Conservation (phyloP, 2,113 vertebrate species). For the Pygoscelis antarcticus region DNA sequence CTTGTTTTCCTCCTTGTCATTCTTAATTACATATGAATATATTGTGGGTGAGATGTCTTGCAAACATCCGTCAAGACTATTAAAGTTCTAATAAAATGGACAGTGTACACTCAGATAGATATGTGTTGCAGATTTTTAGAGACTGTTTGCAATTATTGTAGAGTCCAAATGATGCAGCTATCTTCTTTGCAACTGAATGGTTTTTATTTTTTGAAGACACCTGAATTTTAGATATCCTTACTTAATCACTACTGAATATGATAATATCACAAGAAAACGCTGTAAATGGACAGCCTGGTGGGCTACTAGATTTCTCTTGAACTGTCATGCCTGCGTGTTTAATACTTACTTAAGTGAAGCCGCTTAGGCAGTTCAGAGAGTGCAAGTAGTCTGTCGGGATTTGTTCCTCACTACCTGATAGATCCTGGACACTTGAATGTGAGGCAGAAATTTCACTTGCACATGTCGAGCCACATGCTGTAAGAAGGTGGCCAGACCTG, state of each 20-base stretch:
- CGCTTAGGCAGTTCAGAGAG: background rate
- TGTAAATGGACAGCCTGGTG: background rate
- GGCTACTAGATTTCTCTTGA: background rate
- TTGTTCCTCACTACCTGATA: background rate
- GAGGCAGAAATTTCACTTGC: background rate
- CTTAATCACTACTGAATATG: background rate
- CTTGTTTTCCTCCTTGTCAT: constrained; percentile 31
- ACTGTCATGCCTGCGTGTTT: background rate
- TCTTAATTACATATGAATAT: background rate
- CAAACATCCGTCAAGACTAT: background rate
- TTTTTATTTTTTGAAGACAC: background rate
- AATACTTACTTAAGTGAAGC: background rate
- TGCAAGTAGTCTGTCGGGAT: background rate
- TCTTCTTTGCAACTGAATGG: background rate
- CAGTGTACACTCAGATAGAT: background rate
- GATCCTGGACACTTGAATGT: background rate
- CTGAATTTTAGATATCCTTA: background rate
- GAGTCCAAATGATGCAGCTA: background rate
- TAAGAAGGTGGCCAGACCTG: background rate
- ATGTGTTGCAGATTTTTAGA: background rate
- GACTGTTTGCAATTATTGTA: background rate
- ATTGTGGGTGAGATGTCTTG: background rate
- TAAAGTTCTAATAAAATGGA: background rate
- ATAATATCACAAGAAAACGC: background rate
- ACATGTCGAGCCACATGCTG: rapidly evolving